phyloP scores from a whole-genome alignment of 2,888 invertebrate genomes.

The Tolmerus cingulatus region DNA sequence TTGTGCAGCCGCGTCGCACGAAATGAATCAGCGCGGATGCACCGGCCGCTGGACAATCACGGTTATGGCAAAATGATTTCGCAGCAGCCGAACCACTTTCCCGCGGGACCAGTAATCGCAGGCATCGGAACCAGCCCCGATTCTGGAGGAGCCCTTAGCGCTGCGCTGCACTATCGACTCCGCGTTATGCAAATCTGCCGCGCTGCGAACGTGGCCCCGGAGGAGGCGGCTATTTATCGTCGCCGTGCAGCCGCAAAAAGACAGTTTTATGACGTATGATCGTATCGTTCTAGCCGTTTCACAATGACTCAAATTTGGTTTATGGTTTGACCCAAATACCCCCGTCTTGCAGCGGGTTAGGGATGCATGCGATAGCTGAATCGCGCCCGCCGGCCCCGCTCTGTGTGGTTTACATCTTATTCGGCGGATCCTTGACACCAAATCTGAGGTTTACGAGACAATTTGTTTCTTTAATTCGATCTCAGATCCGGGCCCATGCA shows the following conservation, averaged over 20 bases:
- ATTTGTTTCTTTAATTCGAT: not conserved
- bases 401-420: not conserved
- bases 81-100: not conserved
- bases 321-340: conserved; percentile 25
- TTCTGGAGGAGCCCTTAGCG: not conserved
- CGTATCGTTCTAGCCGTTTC: conserved; percentile 5
- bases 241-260: not conserved
- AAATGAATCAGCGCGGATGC: not conserved
- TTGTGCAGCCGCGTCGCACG: not conserved
- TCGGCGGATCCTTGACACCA: not conserved
- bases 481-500: not conserved
- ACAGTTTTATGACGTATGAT: conserved; percentile 30
- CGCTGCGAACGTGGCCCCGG: not conserved
- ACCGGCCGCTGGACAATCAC: not conserved
- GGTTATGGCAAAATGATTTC: not conserved
- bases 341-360: not conserved
- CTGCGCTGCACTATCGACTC: not conserved
- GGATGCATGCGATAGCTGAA: not conserved
- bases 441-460: conserved; percentile 2
- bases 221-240: not conserved
- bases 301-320: conserved; percentile 15
- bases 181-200: not conserved
- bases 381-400: not conserved
- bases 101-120: not conserved
- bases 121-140: not conserved